Evolutionary conservation across 1,140 invertebrate species (phyloP).

Genomic region (Macrocentrus cingulum): DNA sequence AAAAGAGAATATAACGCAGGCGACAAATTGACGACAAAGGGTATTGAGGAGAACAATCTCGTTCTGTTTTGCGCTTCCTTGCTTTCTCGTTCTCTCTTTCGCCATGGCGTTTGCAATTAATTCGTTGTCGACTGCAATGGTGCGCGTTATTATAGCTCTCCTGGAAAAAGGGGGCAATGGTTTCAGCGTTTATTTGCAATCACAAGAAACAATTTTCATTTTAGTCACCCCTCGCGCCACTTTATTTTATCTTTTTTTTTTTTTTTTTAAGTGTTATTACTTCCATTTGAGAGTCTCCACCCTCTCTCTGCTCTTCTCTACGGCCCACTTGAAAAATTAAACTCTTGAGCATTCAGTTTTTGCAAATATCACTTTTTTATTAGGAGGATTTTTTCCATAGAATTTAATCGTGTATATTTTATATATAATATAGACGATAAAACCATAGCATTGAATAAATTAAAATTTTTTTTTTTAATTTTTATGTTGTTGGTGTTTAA

Average conservation of each 20-base stretch:
- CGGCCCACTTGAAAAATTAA: slow-evolving; percentile 1
- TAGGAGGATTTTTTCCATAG: too few relatives aligned
- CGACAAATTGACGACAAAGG: neutral
- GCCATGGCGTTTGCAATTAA: too few relatives aligned
- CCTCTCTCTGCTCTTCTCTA: neutral
- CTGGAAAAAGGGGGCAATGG: neutral
- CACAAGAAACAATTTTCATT: neutral
- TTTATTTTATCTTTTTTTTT: neutral
- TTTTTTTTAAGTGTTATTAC: neutral
- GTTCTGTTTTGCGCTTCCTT: neutral
- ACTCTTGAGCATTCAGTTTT: slow-evolving; percentile 1
- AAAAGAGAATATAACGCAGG: neutral
- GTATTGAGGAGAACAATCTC: slow-evolving; percentile 1
- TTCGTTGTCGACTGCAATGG: too few relatives aligned
- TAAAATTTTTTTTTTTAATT: too few relatives aligned
- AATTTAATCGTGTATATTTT: too few relatives aligned
- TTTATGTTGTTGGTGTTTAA: too few relatives aligned
- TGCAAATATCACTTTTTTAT: too few relatives aligned
- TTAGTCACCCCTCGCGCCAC: neutral
- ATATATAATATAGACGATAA: too few relatives aligned
- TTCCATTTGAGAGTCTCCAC: neutral
- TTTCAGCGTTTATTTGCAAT: neutral
- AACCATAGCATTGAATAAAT: too few relatives aligned
- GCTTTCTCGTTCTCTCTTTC: neutral
- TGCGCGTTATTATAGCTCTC: neutral